phyloP scores from a whole-genome alignment of 2,888 invertebrate species.

The Pocota personata region DNA sequence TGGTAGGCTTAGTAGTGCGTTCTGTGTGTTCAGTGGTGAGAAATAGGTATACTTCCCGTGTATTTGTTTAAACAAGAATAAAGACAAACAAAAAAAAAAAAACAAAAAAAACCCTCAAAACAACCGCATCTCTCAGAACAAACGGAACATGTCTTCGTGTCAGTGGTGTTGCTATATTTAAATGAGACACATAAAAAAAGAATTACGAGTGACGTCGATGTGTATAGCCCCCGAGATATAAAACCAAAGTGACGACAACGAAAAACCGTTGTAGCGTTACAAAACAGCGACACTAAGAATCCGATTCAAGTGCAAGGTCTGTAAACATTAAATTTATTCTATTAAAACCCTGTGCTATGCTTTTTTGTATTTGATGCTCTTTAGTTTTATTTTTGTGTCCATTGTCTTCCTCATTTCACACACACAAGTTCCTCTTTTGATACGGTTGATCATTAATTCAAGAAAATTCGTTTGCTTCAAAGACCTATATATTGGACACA shows the following conservation, averaged over 20 bases:
- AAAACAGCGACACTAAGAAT: conserved; percentile 63
- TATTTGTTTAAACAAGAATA: conserved; percentile 1
- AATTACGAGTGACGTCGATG: conserved; percentile 58
- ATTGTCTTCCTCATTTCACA: conserved; percentile 32
- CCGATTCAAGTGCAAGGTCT: conserved; percentile 73
- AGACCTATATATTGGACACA: conserved; percentile 57
- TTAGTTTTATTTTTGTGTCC: background rate
- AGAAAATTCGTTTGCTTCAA: conserved; percentile 27
- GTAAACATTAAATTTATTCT: conserved; percentile 69
- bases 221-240: conserved; percentile 33
- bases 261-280: conserved; percentile 65
- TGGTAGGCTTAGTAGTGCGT: conserved; percentile 38
- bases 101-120: conserved; percentile 28
- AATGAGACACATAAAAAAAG: conserved; percentile 50
- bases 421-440: conserved; percentile 11
- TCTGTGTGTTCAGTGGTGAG: conserved; percentile 23
- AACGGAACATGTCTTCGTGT: conserved; percentile 71
- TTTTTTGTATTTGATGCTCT: conserved; percentile 36
- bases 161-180: conserved; percentile 68
- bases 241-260: conserved; percentile 46
- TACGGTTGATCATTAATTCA: conserved; percentile 43
- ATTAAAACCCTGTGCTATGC: conserved; percentile 52
- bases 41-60: conserved; percentile 2
- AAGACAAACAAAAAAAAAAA: background rate
- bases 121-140: conserved; percentile 52